Percentiles rank a stretch among this genome's conserved stretches.
These are phyloP conservation scores for Peribatodes rhomboidaria DNA, from an alignment of 2,888 invertebrate species.

Conservation along the genomic window DNA sequence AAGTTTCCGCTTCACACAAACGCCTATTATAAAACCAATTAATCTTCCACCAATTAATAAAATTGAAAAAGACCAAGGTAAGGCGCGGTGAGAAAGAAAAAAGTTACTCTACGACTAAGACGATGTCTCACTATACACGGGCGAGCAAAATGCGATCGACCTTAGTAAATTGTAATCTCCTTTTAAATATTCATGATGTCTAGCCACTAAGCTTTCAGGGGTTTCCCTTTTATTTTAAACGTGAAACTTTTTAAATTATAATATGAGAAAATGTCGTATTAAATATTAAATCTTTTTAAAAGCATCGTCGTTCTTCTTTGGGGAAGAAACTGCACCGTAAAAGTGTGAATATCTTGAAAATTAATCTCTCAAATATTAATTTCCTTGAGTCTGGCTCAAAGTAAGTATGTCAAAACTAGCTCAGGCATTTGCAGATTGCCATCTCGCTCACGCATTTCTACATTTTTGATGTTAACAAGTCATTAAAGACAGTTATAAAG, in stretches of 20 bases:
- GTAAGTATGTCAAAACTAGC: too few relatives aligned
- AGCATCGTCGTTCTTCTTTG: slow-evolving; percentile 4
- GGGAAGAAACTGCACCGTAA: background rate
- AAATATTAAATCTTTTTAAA: slow-evolving; percentile 6
- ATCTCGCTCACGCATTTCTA: too few relatives aligned
- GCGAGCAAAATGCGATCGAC: slow-evolving; percentile 22
- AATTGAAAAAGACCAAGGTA: slow-evolving; percentile 31
- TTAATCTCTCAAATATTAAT: background rate
- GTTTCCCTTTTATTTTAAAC: slow-evolving; percentile 22
- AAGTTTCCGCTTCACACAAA: slow-evolving; percentile 30
- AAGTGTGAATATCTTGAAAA: background rate
- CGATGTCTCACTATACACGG: slow-evolving; percentile 14
- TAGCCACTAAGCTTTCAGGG: slow-evolving; percentile 35
- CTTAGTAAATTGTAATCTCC: slow-evolving; percentile 35
- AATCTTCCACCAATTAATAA: slow-evolving; percentile 34
- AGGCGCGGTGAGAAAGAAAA: slow-evolving; percentile 25
- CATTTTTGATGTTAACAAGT: too few relatives aligned
- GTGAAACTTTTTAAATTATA: slow-evolving; percentile 26
- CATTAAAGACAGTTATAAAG: too few relatives aligned
- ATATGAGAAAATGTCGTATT: slow-evolving; percentile 15
- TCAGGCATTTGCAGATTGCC: too few relatives aligned
- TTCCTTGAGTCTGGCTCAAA: too few relatives aligned
- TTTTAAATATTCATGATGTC: slow-evolving; percentile 43
- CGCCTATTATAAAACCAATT: slow-evolving; percentile 33
- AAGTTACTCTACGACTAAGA: slow-evolving; percentile 19